These are phyloP conservation scores for Siderastrea siderea DNA, from an alignment of 92 coral and sea anemone genomes.

Conservation along the genomic window DNA sequence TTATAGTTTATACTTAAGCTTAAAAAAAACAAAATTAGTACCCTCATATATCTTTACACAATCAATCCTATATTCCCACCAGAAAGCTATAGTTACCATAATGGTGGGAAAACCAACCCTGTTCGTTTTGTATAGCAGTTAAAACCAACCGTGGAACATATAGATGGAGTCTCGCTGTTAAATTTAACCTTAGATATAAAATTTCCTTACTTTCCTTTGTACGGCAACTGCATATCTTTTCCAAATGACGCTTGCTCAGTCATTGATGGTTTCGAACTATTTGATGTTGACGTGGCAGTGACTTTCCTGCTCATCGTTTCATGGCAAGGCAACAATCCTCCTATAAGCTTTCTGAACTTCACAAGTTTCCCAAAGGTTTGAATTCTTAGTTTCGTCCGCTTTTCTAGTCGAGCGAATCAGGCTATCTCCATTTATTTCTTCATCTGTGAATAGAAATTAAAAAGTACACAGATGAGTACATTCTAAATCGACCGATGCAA, in stretches of 20 bases:
- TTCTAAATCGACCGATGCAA: background rate
- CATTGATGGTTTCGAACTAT: too few species aligned
- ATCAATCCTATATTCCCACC: background rate
- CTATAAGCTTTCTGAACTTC: background rate
- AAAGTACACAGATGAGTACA: background rate
- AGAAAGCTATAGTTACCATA: background rate
- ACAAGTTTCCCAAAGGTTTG: slow-evolving; percentile 6
- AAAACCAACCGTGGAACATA: background rate
- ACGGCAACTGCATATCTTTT: background rate
- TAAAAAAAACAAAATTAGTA: background rate
- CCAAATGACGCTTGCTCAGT: too few species aligned
- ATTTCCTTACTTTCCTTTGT: background rate
- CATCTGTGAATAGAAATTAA: background rate
- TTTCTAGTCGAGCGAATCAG: background rate
- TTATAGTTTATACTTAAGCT: background rate
- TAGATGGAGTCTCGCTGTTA: background rate
- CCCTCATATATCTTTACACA: too few species aligned
- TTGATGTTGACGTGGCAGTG: too few species aligned
- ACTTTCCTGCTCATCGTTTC: too few species aligned
- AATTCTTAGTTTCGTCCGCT: background rate
- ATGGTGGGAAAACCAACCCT: background rate
- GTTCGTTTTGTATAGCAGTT: background rate
- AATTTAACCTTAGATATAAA: background rate
- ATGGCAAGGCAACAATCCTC: too few species aligned
- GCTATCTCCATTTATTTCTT: background rate